Percentiles rank a stretch among this genome's conserved stretches.
Conservation (phyloP, 1,140 invertebrate species). For the Drosophila sproati region DNA sequence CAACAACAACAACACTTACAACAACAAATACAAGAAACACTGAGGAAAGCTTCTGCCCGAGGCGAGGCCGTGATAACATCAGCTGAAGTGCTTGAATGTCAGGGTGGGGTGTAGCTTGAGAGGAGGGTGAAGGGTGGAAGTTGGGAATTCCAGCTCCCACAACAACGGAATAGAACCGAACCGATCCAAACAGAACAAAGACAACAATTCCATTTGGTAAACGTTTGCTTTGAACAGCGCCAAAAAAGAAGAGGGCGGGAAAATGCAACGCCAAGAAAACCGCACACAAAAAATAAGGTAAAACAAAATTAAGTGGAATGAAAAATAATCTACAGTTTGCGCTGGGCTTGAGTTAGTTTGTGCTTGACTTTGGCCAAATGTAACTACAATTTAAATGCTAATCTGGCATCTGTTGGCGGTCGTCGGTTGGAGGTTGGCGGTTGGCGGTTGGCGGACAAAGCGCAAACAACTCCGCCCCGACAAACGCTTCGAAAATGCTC, state of each 20-base stretch:
- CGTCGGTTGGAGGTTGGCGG: conserved; percentile 62
- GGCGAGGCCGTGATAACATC: conserved; percentile 72
- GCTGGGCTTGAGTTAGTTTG: conserved; percentile 50
- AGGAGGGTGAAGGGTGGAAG: background rate
- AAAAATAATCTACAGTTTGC: conserved; percentile 70
- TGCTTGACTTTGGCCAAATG: conserved; percentile 68
- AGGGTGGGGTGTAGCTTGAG: conserved; percentile 8
- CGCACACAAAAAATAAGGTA: conserved; percentile 24
- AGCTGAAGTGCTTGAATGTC: conserved; percentile 37
- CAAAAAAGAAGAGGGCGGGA: conserved; percentile 39
- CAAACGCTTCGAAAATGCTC: conserved; percentile 20
- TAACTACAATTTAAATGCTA: conserved; percentile 82
- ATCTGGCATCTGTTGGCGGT: conserved; percentile 78
- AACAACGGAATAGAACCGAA: conserved; percentile 49
- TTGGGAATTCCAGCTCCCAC: conserved; percentile 52
- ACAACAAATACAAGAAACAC: conserved; percentile 28
- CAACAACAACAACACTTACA: conserved; percentile 20
- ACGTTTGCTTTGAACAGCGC: conserved; percentile 51
- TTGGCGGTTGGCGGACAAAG: conserved; percentile 53
- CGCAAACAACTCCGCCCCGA: conserved; percentile 69
- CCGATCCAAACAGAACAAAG: conserved; percentile 58
- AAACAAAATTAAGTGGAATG: conserved; percentile 53
- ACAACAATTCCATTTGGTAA: conserved; percentile 81
- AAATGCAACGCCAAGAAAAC: conserved; percentile 56
- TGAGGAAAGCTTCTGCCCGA: conserved; percentile 66